These are phyloP conservation scores for Toxotes lorentzi DNA, from an alignment of 2,797 vertebrate species.

Conservation along the genomic window DNA sequence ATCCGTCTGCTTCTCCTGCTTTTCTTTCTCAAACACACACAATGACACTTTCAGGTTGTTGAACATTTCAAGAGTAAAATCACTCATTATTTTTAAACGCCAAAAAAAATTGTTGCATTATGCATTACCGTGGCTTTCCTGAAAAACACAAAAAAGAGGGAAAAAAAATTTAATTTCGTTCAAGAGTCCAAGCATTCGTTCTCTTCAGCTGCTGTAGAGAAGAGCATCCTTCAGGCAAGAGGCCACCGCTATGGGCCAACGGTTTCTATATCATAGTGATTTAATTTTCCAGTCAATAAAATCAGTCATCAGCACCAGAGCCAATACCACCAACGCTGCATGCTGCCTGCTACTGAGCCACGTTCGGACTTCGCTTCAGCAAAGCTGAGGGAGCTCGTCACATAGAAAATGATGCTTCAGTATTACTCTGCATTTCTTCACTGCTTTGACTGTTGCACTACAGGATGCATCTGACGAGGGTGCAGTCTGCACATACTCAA, in stretches of 20 bases:
- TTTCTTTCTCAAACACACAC: slow-evolving; percentile 5
- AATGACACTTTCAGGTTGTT: not conserved
- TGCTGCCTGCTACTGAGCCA: slow-evolving; percentile 49
- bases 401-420: slow-evolving; percentile 44
- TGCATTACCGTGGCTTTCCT: not conserved
- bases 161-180: slow-evolving; percentile 41
- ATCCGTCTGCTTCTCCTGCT: not conserved
- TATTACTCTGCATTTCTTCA: not conserved
- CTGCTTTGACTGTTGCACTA: not conserved
- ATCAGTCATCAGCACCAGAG: slow-evolving; percentile 89
- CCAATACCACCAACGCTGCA: slow-evolving; percentile 52
- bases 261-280: slow-evolving; percentile 96
- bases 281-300: slow-evolving; percentile 99
- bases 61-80: not conserved
- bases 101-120: not conserved
- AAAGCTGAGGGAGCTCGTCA: slow-evolving; percentile 47
- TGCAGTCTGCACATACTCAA: slow-evolving; percentile 8
- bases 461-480: not conserved
- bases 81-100: not conserved
- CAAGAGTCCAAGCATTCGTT: slow-evolving; percentile 63
- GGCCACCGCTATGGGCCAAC: slow-evolving; percentile 68
- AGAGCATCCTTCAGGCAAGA: slow-evolving; percentile 60
- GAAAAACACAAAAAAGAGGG: not conserved
- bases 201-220: slow-evolving; percentile 42
- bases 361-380: slow-evolving; percentile 29